A percentile compares a stretch with the other conserved stretches of the same genome.
These are phyloP conservation scores for Lasioglossum zephyrum DNA, from an alignment of 2,888 invertebrate genomes.

Conservation along the genomic window DNA sequence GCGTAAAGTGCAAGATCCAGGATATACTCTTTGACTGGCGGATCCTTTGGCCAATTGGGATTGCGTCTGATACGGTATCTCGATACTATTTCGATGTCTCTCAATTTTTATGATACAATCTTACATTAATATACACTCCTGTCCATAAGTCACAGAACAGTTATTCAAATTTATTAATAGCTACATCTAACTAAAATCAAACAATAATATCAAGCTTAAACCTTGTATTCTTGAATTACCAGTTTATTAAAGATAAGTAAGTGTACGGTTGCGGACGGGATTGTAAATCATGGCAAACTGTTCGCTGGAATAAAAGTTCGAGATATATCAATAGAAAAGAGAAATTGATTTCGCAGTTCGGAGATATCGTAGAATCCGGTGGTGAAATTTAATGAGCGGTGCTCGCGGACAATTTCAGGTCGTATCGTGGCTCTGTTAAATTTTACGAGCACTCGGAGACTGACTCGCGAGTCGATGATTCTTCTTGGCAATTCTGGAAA, in stretches of 20 bases:
- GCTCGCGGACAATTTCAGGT: neutral
- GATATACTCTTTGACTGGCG: neutral
- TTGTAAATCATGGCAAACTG: neutral
- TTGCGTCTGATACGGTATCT: neutral
- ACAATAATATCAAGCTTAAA: too few species aligned
- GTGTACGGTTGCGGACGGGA: too few species aligned
- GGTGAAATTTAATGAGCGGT: conserved; percentile 1
- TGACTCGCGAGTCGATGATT: neutral
- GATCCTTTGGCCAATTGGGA: neutral
- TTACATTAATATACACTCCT: neutral
- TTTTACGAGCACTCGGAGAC: conserved; percentile 8
- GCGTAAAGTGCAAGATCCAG: neutral
- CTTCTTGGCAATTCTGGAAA: neutral
- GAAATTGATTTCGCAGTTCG: neutral
- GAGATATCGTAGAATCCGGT: neutral
- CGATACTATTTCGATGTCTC: neutral
- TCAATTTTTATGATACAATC: too few species aligned
- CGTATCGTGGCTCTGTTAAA: neutral
- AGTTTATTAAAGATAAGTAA: too few species aligned
- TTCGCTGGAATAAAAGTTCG: neutral
- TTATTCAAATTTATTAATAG: too few species aligned
- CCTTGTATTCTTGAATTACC: too few species aligned
- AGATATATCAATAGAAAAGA: neutral
- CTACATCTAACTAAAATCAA: too few species aligned
- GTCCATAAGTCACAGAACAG: too few species aligned